Evolutionary conservation across 2,797 vertebrate species (phyloP), one percentile per base, ranked within the genome.

Genomic region (Onychomys torridus): DNA sequence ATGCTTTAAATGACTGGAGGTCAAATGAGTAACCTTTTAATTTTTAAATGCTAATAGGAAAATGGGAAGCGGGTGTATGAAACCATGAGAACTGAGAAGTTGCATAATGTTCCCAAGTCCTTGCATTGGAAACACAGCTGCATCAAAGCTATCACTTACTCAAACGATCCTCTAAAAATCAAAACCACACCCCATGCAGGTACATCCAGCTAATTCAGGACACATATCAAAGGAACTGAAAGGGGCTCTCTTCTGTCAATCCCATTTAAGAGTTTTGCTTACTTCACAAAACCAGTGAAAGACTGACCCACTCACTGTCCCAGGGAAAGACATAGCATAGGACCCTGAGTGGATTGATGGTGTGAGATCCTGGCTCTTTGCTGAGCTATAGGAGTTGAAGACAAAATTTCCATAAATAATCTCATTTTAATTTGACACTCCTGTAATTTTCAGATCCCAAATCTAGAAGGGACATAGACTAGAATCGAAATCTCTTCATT

Each of bases 31-130:
- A 88, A 90, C 2, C 79, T 95, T 83, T 79, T 89, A 6, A 95
- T 95, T 83, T 79, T 89, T 5, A 95, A 96, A 78, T 79, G 79
- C 78, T 91, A 84, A 95, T 73, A 76, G 82, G 81, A 91, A 96
- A 93, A 87, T 27, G 37, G 91, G 37, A 90, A 93, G 55, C 3
- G 5, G 91, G 73, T 37, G 40, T 52, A 85, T 10, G 29, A 78
- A 97, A 37, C 0, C 65, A 52, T 92, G 32, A 63, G 76, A 92
- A 73, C 0, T 27, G 49, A 82, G 12, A 88, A 40, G 71, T 71
- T 75, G n/a, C 13, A 63, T 17, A 5, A 5, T 49, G 77, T 59
- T 88, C 87, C 73, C 23, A 78, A 82, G 73, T 34, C 65, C 73
- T 86, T 85, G 19, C 67, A 5, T 0, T 55, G 14, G 52, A 95